A percentile compares a stretch with the other conserved stretches of the same genome.
phyloP scores from a whole-genome alignment of 2,888 invertebrate species.

The Caenorhabditis uteleia region DNA sequence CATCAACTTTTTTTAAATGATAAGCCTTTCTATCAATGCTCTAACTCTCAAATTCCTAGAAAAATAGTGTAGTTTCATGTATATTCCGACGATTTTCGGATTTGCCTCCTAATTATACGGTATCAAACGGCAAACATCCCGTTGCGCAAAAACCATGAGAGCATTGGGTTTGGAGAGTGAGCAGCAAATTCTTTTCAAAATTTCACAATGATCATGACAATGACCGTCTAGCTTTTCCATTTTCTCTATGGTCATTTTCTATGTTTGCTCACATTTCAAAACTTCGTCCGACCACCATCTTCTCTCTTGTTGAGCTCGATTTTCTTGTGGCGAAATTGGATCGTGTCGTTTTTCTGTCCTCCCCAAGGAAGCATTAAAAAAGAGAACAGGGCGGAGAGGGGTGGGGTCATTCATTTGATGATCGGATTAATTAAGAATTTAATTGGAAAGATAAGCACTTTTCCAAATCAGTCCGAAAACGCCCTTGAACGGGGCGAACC shows the following conservation, averaged over 20 bases:
- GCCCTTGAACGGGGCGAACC: background rate
- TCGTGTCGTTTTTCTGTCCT: slow-evolving; percentile 15
- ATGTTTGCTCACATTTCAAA: slow-evolving; percentile 39
- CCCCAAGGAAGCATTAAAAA: background rate
- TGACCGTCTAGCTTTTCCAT: too few species aligned
- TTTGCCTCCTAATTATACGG: too few species aligned
- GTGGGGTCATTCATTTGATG: slow-evolving; percentile 21
- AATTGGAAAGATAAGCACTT: slow-evolving; percentile 17
- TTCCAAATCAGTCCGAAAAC: slow-evolving; percentile 7
- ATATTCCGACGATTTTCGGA: too few species aligned
- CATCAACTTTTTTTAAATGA: too few species aligned
- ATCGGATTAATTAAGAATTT: slow-evolving; percentile 34
- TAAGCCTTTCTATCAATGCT: too few species aligned
- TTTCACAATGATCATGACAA: too few species aligned
- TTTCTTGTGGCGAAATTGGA: slow-evolving; percentile 6
- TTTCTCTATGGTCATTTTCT: slow-evolving; percentile 27
- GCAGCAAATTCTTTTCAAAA: too few species aligned
- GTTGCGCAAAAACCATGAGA: too few species aligned
- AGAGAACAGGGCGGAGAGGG: background rate
- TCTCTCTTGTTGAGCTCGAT: background rate
- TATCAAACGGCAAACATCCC: too few species aligned
- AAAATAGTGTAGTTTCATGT: too few species aligned
- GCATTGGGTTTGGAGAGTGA: too few species aligned
- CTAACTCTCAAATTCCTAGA: too few species aligned
- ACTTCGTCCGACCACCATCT: slow-evolving; percentile 9